Evolutionary conservation across 2,888 invertebrate genomes (phyloP).

Genomic region (Julus scanicus): DNA sequence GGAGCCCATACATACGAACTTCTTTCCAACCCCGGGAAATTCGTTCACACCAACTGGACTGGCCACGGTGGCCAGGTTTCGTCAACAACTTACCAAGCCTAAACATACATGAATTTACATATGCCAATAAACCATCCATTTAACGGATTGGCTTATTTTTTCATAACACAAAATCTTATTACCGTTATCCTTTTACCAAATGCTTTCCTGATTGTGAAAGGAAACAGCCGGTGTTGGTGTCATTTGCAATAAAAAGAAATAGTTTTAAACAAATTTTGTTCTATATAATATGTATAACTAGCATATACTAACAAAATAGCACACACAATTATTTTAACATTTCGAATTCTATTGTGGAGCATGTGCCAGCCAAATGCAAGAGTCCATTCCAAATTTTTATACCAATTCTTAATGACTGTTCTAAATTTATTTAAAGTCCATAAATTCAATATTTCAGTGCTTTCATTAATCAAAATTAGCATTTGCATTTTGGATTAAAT

Average conservation of each 20-base stretch:
- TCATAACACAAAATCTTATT: background rate
- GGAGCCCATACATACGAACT: conserved; percentile 99
- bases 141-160: background rate
- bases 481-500: background rate
- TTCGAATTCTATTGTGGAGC: background rate
- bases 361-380: background rate
- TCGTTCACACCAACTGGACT: conserved; percentile 99
- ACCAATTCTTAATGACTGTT: too few species aligned
- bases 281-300: background rate
- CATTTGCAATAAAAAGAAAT: conserved; percentile 16
- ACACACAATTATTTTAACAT: too few species aligned
- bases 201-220: background rate
- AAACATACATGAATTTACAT: conserved; percentile 60
- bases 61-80: conserved; percentile 97
- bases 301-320: too few species aligned
- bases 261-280: background rate
- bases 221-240: background rate
- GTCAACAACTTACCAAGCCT: conserved; percentile 89
- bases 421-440: background rate
- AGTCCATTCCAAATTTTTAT: background rate
- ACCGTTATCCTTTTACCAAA: background rate
- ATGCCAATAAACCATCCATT: background rate
- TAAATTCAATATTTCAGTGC: background rate
- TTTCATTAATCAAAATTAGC: too few species aligned
- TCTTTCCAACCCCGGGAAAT: conserved; percentile 83